Base-by-base conservation (phyloP, 2,113 vertebrate species). In the Candoia aspera region DNA sequence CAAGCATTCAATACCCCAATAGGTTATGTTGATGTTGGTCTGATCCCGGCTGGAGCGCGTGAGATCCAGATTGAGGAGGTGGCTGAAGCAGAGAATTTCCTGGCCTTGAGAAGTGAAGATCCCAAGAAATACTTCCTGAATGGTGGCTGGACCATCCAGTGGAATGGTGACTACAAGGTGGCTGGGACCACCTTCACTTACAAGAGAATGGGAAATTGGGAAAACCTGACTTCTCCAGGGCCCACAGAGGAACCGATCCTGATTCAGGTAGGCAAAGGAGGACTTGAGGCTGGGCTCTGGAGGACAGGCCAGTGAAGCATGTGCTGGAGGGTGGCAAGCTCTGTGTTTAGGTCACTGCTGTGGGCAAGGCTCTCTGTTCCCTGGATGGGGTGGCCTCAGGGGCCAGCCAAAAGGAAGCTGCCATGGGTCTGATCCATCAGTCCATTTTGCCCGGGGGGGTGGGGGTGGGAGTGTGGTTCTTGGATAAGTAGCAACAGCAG, bases 141-240 rank as follows among this genome's bases (percentile, higher is more conserved):
- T 0, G 99, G 99, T 0, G 98, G 97, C 94, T 99, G 99, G 99
- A 99, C 98, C 64, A 99, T 99, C 94, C 99, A 99, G 96, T 99
- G 99, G 99, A 98, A 98, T 0, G 99, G 99, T 6, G 98, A 99
- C 84, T 99, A 99, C 97, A 97, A 97, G 91, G 98, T 98, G 91
- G 99, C 99, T 0, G 99, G 99, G 79, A 98, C 99, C 0, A 97
- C 99, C 6, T 99, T 99, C 97, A 99, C 98, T 42, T 99, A 99
- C 0, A 96, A 97, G 53, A 98, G 99, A 92, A 98, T 92, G 0
- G 98, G 98, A 0, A 98, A 99, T 83, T 97, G 98, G 97, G 99
- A 99, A 97, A 99, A 98, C 95, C 98, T 99, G 92, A 99, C 98
- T 0, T 98, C 99, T 1, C 98, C 98, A 0, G 99, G 99, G 0